Evolutionary conservation across 30 jellyfish, hydroid and myxozoan species (phyloP), one percentile per base, ranked within the genome.

Genomic region (Sanderia malayensis): DNA sequence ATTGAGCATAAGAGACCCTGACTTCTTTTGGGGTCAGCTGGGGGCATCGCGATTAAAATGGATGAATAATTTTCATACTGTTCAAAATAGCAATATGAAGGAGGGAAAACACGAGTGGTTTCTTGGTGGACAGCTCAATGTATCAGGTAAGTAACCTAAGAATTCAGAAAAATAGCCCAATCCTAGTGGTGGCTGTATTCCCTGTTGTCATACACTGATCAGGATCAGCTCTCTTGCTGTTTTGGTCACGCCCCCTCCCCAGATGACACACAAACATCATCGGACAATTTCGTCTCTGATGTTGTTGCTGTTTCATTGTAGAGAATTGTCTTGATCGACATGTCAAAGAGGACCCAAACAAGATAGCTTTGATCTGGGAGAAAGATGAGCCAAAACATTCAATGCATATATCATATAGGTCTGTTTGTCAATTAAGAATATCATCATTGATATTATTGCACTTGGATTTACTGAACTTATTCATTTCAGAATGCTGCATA

Each of bases 311-410:
- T 17, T 23, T 1, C 31, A 32, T 83, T 73, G 11, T 23, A 90
- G 97, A 61, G 26, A 90, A 90, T 46, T 90, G 97, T 58, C 85
- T 90, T 47, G 97, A 90, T 71, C 90, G 97, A 0, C 97, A 90
- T 90, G 97, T 41, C 0, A 72, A 73, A 46, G 44, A 72, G 18
- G 87, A 83, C 61, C 95, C 95, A 46, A 69, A 90, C 60, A 47
- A 59, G 59, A 72, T 73, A 4, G 97, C 97, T 1, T 52, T 90
- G 74, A 90, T 90, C n/a, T 90, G 97, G 97, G 97, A 90, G 37
- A 76, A 73, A 63, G 97, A 90, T 83, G 97, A 90, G 58, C 97
- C 97, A 30, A 94, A 94, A 18, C 67, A 74, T 31, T 71, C 91
- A 19, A 71, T 82, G 23, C 86, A 90, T 30, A 93, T 90, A 1